A percentile compares a stretch with the other conserved stretches of the same genome.
Conservation (phyloP, 1,140 invertebrate species). For the Cotesia vestalis region DNA sequence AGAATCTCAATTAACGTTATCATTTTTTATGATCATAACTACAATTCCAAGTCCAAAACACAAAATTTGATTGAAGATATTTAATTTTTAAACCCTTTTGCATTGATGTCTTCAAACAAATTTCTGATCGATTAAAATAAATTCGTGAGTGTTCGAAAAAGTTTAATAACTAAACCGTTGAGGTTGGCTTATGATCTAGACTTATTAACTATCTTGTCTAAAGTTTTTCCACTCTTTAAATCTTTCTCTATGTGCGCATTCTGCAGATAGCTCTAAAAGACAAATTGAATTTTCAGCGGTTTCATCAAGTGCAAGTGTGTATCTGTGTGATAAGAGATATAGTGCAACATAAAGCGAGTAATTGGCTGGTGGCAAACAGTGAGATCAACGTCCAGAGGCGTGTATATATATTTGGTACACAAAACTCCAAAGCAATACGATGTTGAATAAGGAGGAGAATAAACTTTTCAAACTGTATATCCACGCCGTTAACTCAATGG, state of each 20-base stretch:
- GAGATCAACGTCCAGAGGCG: constrained; percentile 28
- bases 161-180: not conserved
- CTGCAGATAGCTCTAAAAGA: constrained; percentile 32
- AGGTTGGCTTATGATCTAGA: not conserved
- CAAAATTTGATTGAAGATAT: no score
- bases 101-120: no score
- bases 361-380: constrained; percentile 42
- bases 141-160: not conserved
- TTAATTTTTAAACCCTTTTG: no score
- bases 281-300: constrained; percentile 46
- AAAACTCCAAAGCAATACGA: constrained; percentile 3
- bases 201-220: constrained; percentile 29
- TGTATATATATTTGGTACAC: constrained; percentile 16
- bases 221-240: not conserved
- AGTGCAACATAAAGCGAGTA: constrained; percentile 37
- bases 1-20: no score
- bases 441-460: constrained; percentile 3
- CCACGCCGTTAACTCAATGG: constrained; percentile 42
- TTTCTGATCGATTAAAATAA: no score
- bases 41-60: no score
- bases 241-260: constrained; percentile 8
- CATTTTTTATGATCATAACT: no score
- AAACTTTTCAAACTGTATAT: constrained; percentile 14
- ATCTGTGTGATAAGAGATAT: constrained; percentile 35
- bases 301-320: not conserved